These are phyloP conservation scores for Pristis pectinata DNA, from an alignment of 2,797 vertebrate species.

Conservation along the genomic window DNA sequence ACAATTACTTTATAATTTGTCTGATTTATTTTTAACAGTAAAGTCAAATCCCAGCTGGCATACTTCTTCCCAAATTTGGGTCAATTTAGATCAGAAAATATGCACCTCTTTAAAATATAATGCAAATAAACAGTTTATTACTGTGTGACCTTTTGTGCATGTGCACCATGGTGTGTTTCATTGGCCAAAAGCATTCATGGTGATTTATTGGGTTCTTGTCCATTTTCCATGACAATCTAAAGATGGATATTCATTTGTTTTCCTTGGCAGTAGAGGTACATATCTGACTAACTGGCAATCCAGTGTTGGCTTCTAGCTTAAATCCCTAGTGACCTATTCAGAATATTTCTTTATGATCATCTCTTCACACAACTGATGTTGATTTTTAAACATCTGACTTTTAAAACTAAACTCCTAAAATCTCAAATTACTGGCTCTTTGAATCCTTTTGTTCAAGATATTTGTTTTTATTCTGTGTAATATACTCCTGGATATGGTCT, in stretches of 20 bases:
- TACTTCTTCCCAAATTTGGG: not conserved
- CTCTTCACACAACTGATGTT: not conserved
- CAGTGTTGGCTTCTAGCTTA: not conserved
- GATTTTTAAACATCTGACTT: not conserved
- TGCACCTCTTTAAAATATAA: not conserved
- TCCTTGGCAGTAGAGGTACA: not conserved
- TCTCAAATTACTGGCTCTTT: not conserved
- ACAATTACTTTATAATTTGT: not conserved
- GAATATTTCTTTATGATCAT: not conserved
- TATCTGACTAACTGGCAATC: constrained; percentile 22
- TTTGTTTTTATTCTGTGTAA: not conserved
- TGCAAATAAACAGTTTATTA: not conserved
- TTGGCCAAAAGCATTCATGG: not conserved
- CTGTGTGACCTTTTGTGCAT: not conserved
- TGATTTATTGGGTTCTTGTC: constrained; percentile 33
- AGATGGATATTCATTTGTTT: constrained; percentile 30
- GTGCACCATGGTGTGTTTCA: not conserved
- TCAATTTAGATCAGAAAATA: not conserved
- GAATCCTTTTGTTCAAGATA: not conserved
- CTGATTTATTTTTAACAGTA: not conserved
- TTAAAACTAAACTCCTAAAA: not conserved
- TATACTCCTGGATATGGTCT: not conserved
- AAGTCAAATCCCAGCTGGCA: not conserved
- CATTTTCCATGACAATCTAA: constrained; percentile 32
- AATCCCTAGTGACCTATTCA: constrained; percentile 5